Base-by-base conservation (phyloP, 2,888 invertebrate species). In the Xanthorhoe designata region DNA sequence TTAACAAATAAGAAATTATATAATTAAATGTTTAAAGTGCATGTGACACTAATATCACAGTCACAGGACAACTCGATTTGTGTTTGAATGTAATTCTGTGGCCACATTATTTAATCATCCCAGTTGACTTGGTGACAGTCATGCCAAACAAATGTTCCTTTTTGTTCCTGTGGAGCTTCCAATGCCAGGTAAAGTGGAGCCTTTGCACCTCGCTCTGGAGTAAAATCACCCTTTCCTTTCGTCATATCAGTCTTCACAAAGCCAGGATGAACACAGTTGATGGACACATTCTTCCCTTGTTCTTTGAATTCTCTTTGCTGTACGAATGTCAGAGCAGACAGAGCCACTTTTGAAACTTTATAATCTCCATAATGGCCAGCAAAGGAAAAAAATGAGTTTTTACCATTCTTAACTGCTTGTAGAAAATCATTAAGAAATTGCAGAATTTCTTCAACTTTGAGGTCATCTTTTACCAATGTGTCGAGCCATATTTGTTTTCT, bases 391-490 rank as follows among this genome's bases (percentile, higher is more conserved):
- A 86, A 91, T 62, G 89, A 73, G 75, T 56, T 87, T 84, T 86
- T 90, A 57, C 91, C 91, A 79, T 90, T 94, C 71, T 87, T 91
- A 74, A 94, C 90, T 61, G 94, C 94, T 88, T 89, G 84, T 58
- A 95, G 89, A 81, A 95, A 96, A 64, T 94, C 92, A 75, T 93
- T 89, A 75, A 95, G 94, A 79, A 95, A 90, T 29, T 87, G 85
- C 74, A 91, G 82, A 59, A 96, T 90, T 71, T 94, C 90, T 63
- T 91, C 89, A 63, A 92, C 88, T 7, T 94, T 94, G 24, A 95
- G 84, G 75, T 94, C 85, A 57, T 93, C 91, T 75, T 90, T 92
- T 38, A 82, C 79, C 68, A 93, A 79, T 7, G 85, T 87, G 69
- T 93, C 92, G 55, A 92, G 80, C 93, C 93, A 93, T 63, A 83